Evolutionary conservation across 2,797 vertebrate species (phyloP), one percentile per base, ranked within the genome.

Genomic region (Meriones psammophilus): DNA sequence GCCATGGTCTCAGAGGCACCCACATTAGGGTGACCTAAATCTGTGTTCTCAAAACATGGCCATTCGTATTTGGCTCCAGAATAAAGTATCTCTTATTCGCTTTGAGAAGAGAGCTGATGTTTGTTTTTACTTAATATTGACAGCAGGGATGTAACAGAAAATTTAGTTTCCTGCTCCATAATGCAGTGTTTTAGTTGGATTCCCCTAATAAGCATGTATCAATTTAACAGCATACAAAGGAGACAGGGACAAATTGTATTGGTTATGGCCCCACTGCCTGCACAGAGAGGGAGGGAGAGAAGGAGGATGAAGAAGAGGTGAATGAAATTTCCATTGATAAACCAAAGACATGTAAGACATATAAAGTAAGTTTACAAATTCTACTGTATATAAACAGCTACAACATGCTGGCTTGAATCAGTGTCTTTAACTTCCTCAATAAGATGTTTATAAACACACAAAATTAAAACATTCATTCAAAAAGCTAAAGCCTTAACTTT

Each of bases 311-410:
- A 50, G 56, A 28, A 83, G 17, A 66, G 4, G 39, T 15, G 94
- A 90, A 92, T 79, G 68, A 64, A 95, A 95, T 97, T 36, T 54
- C 81, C 66, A 92, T 58, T 89, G 79, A 92, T 94, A 97, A 95
- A 91, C 5, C 28, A 76, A 12, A 28, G 91, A 4, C 68, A 91
- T 94, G 88, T 54, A 30, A 85, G 91, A 4, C 62, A 91, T 95
- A 90, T 54, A 30, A 85, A 76, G 30, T 56, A 86, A 84, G 91
- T 69, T 69, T 68, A 91, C 64, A 89, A 78, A 39, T 60, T 89
- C 46, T 89, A 79, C 36, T 28, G n/a, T 39, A 88, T 36, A 87
- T 89, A 91, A 89, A 81, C 81, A 91, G 74, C 14, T 77, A 12
- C 5, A 87, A 28, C 64, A 89, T n/a, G 79, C 18, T 66, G 84